A percentile compares a stretch with the other conserved stretches of the same genome.
These are phyloP conservation scores for Tetragonisca angustula DNA, from an alignment of 2,888 invertebrate species.

Conservation along the genomic window DNA sequence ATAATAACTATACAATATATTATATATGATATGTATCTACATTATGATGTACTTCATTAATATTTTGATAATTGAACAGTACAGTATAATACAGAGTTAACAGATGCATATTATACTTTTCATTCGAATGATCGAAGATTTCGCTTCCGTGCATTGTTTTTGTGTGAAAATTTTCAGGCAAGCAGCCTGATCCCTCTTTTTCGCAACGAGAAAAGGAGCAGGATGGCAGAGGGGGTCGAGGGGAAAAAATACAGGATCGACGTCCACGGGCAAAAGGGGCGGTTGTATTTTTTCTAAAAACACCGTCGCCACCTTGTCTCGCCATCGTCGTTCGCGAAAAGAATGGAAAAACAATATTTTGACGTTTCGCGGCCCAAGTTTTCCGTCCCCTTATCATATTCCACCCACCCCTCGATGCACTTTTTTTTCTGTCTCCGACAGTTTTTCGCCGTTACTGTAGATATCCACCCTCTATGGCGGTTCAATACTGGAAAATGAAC, in stretches of 20 bases:
- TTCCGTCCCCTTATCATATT: slow-evolving; percentile 35
- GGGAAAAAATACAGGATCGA: slow-evolving; percentile 75
- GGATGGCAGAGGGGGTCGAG: slow-evolving; percentile 43
- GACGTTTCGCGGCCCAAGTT: slow-evolving; percentile 76
- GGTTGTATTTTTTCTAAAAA: slow-evolving; percentile 83
- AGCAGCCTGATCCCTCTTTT: slow-evolving; percentile 54
- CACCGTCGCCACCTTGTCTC: slow-evolving; percentile 74
- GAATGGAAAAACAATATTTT: slow-evolving; percentile 84
- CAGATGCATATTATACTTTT: background rate
- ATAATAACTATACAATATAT: too few species aligned
- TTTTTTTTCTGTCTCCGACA: slow-evolving; percentile 9
- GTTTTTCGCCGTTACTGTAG: background rate
- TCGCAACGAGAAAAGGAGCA: slow-evolving; percentile 46
- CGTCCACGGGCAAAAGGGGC: slow-evolving; percentile 64
- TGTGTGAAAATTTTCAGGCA: slow-evolving; percentile 74
- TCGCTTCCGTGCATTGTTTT: slow-evolving; percentile 69
- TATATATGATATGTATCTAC: too few species aligned
- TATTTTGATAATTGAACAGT: too few species aligned
- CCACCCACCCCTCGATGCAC: slow-evolving; percentile 18
- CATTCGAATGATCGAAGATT: slow-evolving; percentile 18
- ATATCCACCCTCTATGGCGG: background rate
- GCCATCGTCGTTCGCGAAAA: slow-evolving; percentile 76
- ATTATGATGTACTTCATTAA: too few species aligned
- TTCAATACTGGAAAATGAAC: background rate
- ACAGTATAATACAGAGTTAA: too few species aligned